A percentile compares a stretch with the other conserved stretches of the same genome.
phyloP scores from a whole-genome alignment of 1,140 invertebrate genomes.

The Prorops nasuta region DNA sequence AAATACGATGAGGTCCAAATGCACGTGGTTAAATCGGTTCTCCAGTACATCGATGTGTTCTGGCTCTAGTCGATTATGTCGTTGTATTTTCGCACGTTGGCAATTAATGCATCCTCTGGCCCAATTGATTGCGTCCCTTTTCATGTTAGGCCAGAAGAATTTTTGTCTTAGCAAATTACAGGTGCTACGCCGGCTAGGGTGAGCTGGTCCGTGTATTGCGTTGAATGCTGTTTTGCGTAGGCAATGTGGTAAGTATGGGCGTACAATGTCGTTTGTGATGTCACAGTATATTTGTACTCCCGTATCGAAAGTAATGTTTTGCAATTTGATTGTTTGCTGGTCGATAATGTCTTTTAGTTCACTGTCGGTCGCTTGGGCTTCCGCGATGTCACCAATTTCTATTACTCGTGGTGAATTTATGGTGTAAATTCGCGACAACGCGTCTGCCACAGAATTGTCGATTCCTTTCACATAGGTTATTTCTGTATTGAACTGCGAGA shows the following conservation, averaged over 20 bases:
- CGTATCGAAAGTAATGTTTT: neutral
- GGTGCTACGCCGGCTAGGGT: neutral
- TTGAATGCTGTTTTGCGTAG: neutral
- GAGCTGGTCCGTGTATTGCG: conserved; percentile 2
- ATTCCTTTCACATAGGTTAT: conserved; percentile 33
- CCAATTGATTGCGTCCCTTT: neutral
- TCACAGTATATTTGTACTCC: neutral
- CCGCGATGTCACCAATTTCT: conserved; percentile 16
- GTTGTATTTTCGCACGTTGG: conserved; percentile 14
- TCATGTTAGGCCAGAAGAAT: conserved; percentile 10
- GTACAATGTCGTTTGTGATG: neutral
- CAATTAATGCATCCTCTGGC: conserved; percentile 5
- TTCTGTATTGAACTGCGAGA: conserved; percentile 34
- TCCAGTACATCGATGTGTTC: neutral
- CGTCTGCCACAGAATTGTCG: conserved; percentile 26
- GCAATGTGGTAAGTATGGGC: neutral
- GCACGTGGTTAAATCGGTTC: conserved; percentile 2
- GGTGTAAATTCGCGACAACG: conserved; percentile 14
- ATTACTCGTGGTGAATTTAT: conserved; percentile 12
- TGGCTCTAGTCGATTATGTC: conserved; percentile 5
- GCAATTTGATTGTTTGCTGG: neutral
- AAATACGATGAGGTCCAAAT: conserved; percentile 20
- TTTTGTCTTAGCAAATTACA: conserved; percentile 3
- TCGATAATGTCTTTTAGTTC: neutral
- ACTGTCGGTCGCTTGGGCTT: neutral